Percentiles rank a stretch among this genome's conserved stretches.
phyloP scores from a whole-genome alignment of 2,888 invertebrate genomes.

The Leptopilina drosophilae region DNA sequence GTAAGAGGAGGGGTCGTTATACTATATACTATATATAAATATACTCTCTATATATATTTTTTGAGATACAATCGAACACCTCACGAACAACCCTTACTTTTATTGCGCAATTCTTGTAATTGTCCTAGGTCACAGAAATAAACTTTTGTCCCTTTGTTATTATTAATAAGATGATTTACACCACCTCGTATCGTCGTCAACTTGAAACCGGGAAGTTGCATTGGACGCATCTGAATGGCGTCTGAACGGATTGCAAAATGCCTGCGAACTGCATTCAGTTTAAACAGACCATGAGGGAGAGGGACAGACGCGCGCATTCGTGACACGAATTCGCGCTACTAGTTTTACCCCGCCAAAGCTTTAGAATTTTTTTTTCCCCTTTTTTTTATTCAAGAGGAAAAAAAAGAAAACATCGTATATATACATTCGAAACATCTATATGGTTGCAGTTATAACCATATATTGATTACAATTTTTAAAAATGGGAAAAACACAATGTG shows the following conservation, averaged over 20 bases:
- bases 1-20: background rate
- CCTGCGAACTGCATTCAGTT: conserved; percentile 73
- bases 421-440: background rate
- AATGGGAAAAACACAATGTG: too few species aligned
- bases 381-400: conserved; percentile 9
- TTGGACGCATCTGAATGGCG: conserved; percentile 72
- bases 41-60: too few species aligned
- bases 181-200: conserved; percentile 4
- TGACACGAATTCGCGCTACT: conserved; percentile 69
- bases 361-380: background rate
- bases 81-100: conserved; percentile 30
- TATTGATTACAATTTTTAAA: too few species aligned
- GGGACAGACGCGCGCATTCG: conserved; percentile 72
- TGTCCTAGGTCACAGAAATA: conserved; percentile 47
- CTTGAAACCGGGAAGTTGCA: conserved; percentile 60
- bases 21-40: background rate
- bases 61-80: conserved; percentile 39
- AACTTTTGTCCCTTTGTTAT: conserved; percentile 28
- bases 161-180: background rate
- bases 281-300: conserved; percentile 55
- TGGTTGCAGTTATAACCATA: too few species aligned
- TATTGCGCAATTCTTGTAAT: conserved; percentile 41
- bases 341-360: conserved; percentile 50
- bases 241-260: conserved; percentile 72
- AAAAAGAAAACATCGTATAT: background rate